Evolutionary conservation across 2,113 vertebrate species (phyloP), one percentile per base, ranked within the genome.

Genomic region (Bujurquina vittata): DNA sequence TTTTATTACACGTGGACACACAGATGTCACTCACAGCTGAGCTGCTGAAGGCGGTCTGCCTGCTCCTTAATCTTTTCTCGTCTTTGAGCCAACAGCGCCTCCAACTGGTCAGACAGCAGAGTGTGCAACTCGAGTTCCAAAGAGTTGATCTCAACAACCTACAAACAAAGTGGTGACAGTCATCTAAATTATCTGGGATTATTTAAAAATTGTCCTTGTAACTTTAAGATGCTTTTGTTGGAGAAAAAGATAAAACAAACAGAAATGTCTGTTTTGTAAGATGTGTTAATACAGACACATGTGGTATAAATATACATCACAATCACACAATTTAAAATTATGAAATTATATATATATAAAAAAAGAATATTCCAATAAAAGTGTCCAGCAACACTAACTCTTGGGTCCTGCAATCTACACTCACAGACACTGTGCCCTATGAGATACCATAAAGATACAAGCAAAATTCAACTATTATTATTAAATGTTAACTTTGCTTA

Each of bases 81-180:
- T 92, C 97, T 97, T 84, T 93, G 93, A 75, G 94, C 92, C 10
- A 94, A 60, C 82, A 96, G 75, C 3, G 11, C 89, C 89, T 92
- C 75, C 2, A 95, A 95, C 85, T 86, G 96, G 58, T 97, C 95
- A 60, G 95, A 96, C 87, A 97, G 93, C 35, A 97, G 91, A 26
- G 80, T 29, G 54, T 96, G 96, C 79, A 96, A 86, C 69, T 98
- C 95, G 92, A 96, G 69, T 40, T 99, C 98, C 56, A 97, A 74
- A 1, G 96, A 94, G 87, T 97, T 96, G 57, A 99, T 96, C 80
- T 55, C 89, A 75, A 94, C 67, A 86, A 97, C 90, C 98, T 99
- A 43, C 26, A 26, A 83, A 55, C 4, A 79, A 59, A 29, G 23
- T 11, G 57, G 9, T 7, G 22, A 56, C 58, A 82, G 22, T 17